A percentile compares a stretch with the other conserved stretches of the same genome.
These are phyloP conservation scores for Proisotoma minuta DNA, from an alignment of 2,888 invertebrate genomes.

Conservation along the genomic window DNA sequence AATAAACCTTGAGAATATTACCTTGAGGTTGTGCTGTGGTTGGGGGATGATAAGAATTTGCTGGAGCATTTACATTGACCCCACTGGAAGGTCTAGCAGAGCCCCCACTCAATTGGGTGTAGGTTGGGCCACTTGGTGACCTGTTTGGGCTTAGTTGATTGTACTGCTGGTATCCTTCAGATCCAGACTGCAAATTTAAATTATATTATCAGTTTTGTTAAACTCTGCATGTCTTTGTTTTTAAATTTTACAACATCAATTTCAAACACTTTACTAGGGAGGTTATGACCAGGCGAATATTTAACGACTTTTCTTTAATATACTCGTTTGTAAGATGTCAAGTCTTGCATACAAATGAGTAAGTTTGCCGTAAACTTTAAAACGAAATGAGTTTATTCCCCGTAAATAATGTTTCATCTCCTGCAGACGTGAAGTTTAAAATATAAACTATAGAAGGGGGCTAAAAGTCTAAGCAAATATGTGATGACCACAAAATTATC, in stretches of 20 bases:
- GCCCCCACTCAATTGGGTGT: slow-evolving; percentile 71
- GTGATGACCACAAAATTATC: background rate
- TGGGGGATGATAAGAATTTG: slow-evolving; percentile 46
- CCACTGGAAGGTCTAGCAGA: slow-evolving; percentile 52
- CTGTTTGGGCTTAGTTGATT: slow-evolving; percentile 70
- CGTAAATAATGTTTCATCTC: too few relatives aligned
- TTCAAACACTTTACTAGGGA: background rate
- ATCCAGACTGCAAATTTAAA: slow-evolving; percentile 58
- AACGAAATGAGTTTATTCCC: too few relatives aligned
- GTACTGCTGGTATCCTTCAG: slow-evolving; percentile 67
- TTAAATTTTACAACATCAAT: background rate
- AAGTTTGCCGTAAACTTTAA: too few relatives aligned
- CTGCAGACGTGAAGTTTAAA: too few relatives aligned
- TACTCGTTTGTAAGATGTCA: too few relatives aligned
- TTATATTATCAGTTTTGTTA: background rate
- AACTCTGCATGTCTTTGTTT: background rate
- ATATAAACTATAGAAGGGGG: background rate
- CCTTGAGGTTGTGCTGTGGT: slow-evolving; percentile 41
- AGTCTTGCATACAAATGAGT: too few relatives aligned
- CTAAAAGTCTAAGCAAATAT: background rate
- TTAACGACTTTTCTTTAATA: too few relatives aligned
- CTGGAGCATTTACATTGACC: slow-evolving; percentile 29
- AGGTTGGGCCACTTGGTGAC: slow-evolving; percentile 77
- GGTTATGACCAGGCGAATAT: too few relatives aligned
- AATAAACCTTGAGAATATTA: slow-evolving; percentile 4